Evolutionary conservation across 2,797 vertebrate genomes (phyloP).

Genomic region (Macrochelys suwanniensis): DNA sequence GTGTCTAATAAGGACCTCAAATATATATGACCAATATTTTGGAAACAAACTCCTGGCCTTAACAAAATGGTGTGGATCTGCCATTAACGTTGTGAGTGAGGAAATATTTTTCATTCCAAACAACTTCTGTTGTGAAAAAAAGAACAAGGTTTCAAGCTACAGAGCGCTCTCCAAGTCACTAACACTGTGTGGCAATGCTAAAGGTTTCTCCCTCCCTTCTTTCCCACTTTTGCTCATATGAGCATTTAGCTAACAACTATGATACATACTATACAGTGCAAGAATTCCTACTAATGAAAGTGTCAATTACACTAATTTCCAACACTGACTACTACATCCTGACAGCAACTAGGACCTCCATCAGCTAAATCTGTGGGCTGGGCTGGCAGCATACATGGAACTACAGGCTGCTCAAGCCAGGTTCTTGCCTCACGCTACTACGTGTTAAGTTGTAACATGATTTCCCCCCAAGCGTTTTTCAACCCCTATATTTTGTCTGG

Average conservation of each 20-base stretch:
- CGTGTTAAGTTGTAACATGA: background rate
- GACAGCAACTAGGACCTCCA: background rate
- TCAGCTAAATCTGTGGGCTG: background rate
- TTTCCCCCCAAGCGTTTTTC: background rate
- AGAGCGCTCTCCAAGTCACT: background rate
- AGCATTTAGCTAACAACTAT: background rate
- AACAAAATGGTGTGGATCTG: too few relatives aligned
- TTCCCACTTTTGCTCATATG: accelerated
- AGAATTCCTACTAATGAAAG: background rate
- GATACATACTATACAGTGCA: background rate
- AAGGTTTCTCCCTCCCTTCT: accelerated
- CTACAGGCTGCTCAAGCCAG: background rate
- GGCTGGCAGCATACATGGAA: background rate
- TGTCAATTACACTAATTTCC: background rate
- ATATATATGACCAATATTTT: background rate
- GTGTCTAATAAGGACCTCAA: background rate
- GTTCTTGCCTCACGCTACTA: background rate
- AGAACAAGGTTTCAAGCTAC: background rate
- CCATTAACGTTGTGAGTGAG: too few relatives aligned
- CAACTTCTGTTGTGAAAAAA: background rate
- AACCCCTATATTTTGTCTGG: background rate
- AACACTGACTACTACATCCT: background rate
- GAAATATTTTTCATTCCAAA: background rate
- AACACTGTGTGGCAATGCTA: background rate
- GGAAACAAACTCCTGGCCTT: too few relatives aligned